A percentile compares a stretch with the other conserved stretches of the same genome.
Conservation (phyloP, 2,797 vertebrate species). For the Pteronotus mesoamericanus region DNA sequence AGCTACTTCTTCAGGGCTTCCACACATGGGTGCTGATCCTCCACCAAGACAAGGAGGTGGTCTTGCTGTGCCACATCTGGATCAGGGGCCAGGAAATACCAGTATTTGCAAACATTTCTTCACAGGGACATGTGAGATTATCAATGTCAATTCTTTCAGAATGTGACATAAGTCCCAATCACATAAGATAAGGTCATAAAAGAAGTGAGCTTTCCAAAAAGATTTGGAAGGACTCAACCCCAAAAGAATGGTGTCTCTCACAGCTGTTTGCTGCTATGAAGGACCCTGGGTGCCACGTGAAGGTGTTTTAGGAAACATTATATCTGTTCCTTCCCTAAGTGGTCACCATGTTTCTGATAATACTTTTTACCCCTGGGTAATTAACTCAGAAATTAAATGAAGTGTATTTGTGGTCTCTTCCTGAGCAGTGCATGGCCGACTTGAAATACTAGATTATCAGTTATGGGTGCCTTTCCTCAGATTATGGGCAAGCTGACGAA, state of each 20-base stretch:
- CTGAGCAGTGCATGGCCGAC: neutral
- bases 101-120: neutral
- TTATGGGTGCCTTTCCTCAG: neutral
- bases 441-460: neutral
- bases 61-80: neutral
- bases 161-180: neutral
- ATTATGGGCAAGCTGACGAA: neutral
- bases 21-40: neutral
- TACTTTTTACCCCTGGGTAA: constrained; percentile 2
- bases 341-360: neutral
- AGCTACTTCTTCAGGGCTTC: neutral
- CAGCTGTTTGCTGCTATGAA: neutral
- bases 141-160: neutral
- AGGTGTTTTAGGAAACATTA: neutral
- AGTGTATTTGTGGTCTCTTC: neutral
- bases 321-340: neutral
- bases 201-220: neutral
- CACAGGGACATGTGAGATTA: neutral
- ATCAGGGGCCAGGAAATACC: neutral
- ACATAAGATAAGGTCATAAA: neutral
- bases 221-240: neutral
- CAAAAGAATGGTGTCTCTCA: neutral
- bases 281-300: neutral
- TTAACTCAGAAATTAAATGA: constrained; percentile 49
- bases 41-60: neutral